Base-by-base conservation (phyloP, 2,888 invertebrate genomes). In the Pachliopta kotzebuea region DNA sequence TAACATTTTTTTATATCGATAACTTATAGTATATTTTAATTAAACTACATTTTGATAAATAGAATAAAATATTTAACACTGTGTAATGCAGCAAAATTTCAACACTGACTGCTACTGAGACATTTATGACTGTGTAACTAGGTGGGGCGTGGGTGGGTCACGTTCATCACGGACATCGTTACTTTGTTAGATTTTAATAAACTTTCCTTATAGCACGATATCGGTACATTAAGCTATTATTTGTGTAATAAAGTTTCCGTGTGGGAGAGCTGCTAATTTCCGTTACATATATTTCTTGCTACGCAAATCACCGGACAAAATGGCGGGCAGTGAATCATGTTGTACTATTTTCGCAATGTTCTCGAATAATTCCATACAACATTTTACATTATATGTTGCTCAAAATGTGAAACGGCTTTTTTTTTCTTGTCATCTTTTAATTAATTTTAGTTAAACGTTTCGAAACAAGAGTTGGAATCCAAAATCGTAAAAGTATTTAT, bases 261-360 rank as follows among this genome's bases (percentile, higher is more conserved):
- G 80, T 83, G 74, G 81, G 82, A 74, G 79, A 76, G 72, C 75
- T 72, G 70, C 76, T 81, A 80, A 79, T 81, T 79, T 82, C 78
- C 78, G 81, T 76, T 81, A 78, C 77, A 80, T 82, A 78, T 81
- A 80, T 76, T 75, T 77, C 69, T 71, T 74, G 73, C 72, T 74
- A 69, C 70, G 70, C 74, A 71, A 77, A 73, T 74, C 76, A 74
- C 67, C 67, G 65, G 70, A 68, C 76, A 76, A 77, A 77, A 78
- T 76, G 67, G 69, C 62, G 64, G 61, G 59, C 63, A 55, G 61
- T 71, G 68, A 69, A 52, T 71, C 70, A 68, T 63, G 64, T 20
- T 53, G 52, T 50, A 65, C 67, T 70, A 68, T 69, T 69, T 71
- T 69, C 56, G 69, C 56, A 53, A 1, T 24, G 31, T 50, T 60